These are phyloP conservation scores for Apoda limacodes DNA, from an alignment of 2,888 invertebrate genomes.

Conservation along the genomic window DNA sequence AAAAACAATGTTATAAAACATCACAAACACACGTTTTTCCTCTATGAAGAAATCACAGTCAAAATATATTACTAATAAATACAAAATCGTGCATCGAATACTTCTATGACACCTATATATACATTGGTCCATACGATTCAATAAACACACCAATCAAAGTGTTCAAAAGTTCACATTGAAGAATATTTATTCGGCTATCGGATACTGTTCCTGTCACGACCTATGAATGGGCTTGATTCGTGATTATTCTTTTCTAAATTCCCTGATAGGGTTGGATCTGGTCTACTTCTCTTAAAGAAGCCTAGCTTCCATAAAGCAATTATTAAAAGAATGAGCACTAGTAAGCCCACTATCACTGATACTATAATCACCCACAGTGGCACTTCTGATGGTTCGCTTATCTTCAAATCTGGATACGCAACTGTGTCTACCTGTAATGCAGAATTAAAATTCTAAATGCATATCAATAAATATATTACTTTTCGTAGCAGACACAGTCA, in stretches of 20 bases:
- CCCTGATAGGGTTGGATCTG: conserved; percentile 85
- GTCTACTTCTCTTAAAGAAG: conserved; percentile 88
- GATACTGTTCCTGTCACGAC: conserved; percentile 51
- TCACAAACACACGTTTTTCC: conserved; percentile 55
- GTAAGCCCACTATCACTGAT: conserved; percentile 84
- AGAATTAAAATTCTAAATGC: no score
- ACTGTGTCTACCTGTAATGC: conserved; percentile 87
- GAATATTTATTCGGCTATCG: conserved; percentile 42
- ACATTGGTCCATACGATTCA: no score
- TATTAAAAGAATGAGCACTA: conserved; percentile 84
- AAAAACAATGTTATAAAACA: conserved; percentile 38
- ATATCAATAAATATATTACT: no score
- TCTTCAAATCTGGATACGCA: conserved; percentile 85
- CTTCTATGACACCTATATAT: conserved; percentile 4
- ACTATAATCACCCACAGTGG: conserved; percentile 90
- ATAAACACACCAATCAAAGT: conserved; percentile 1
- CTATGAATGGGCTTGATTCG: conserved; percentile 75
- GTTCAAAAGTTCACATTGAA: conserved; percentile 5
- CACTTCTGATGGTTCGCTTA: conserved; percentile 79
- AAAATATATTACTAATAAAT: conserved; percentile 34
- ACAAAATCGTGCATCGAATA: not conserved
- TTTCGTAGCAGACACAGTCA: no score
- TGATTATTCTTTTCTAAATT: conserved; percentile 80
- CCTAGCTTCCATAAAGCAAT: conserved; percentile 89
- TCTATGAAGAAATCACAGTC: conserved; percentile 69